Evolutionary conservation across 1,140 invertebrate genomes (phyloP), one percentile per base, ranked within the genome.

Genomic region (Aphidius ervi): DNA sequence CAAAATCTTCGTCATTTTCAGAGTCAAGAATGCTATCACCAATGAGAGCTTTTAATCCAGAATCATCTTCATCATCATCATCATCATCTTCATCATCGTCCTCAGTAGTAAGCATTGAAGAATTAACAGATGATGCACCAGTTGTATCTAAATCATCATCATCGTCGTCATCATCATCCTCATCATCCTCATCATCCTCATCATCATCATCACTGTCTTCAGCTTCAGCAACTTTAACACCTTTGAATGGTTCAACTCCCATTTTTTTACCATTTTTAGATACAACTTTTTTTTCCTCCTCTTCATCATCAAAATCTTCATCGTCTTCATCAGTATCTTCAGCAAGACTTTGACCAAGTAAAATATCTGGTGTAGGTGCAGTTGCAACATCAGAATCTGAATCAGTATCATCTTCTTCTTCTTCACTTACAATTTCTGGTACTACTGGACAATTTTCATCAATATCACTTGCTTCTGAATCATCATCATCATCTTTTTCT

Each of bases 1-100:
- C 57, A 58, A 72, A 75, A 57, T 77, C 74, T 9, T 72, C 69
- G 52, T 75, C 74, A 43, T 73, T 69, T 5, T 75, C 74, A 31
- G 76, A 73, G 9, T 76, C 72, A 5, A 52, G 64, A 9, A 74
- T 48, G 48, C 61, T 74, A 0, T 67, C 64, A 6, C 65, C 67
- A 4, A 75, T 9, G 6, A 75, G 68, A 50, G 61, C 67, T 57
- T 71, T 63, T 20, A 66, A 52, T 23, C 59, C 64, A 2, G 56
- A 48, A 8, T 20, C 41, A n/a, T 59, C 52, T 16, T 65, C 58
- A 23, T 66, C 58, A 6, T 63, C 64, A 42, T 67, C 66, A 1
- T 68, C 68, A 6, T 63, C 62, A 10, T 66, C 65, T 49, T 63
- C 61, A 6, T 66, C 64, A 0, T 67, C 67, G 10, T 62, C 63